Evolutionary conservation across 2,888 invertebrate genomes (phyloP).

Genomic region (Cantharis flavilabris): DNA sequence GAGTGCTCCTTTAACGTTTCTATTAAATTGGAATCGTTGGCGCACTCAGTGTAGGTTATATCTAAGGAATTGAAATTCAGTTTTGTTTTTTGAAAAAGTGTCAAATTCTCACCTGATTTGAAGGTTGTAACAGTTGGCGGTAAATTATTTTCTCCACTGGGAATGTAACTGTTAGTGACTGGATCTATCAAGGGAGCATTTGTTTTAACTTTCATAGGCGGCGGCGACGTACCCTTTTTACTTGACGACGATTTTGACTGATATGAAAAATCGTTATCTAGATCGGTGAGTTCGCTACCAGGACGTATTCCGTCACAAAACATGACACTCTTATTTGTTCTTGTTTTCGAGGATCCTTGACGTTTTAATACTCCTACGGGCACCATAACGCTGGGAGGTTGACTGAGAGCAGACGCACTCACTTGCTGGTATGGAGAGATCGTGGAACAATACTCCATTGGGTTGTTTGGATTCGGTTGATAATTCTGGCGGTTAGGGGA

Average conservation of each 20-base stretch:
- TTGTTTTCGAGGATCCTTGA: conserved; percentile 61
- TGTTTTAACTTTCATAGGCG: conserved; percentile 19
- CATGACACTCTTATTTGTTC: conserved; percentile 77
- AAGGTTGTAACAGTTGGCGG: conserved; percentile 62
- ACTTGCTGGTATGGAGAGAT: conserved; percentile 80
- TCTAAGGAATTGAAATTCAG: conserved; percentile 49
- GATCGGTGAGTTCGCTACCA: conserved; percentile 81
- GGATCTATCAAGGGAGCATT: conserved; percentile 57
- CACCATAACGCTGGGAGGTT: conserved; percentile 76
- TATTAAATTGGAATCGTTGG: conserved; percentile 61
- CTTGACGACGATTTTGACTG: conserved; percentile 31
- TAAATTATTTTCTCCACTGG: conserved; percentile 57
- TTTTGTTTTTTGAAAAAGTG: too few species aligned
- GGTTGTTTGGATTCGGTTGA: conserved; percentile 82
- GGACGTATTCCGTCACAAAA: conserved; percentile 89
- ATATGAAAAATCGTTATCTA: conserved; percentile 65
- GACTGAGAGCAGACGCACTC: conserved; percentile 57
- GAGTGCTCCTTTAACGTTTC: conserved; percentile 64
- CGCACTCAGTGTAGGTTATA: conserved; percentile 60
- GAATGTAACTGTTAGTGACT: conserved; percentile 62
- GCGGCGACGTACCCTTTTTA: conserved; percentile 18
- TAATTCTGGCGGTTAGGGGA: conserved; percentile 47
- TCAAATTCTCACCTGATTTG: conserved; percentile 56
- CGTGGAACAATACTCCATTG: conserved; percentile 85
- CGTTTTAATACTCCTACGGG: conserved; percentile 82